phyloP scores from a whole-genome alignment of 23 tunicate genomes.

The Oikopleura vanhoeffeni region DNA sequence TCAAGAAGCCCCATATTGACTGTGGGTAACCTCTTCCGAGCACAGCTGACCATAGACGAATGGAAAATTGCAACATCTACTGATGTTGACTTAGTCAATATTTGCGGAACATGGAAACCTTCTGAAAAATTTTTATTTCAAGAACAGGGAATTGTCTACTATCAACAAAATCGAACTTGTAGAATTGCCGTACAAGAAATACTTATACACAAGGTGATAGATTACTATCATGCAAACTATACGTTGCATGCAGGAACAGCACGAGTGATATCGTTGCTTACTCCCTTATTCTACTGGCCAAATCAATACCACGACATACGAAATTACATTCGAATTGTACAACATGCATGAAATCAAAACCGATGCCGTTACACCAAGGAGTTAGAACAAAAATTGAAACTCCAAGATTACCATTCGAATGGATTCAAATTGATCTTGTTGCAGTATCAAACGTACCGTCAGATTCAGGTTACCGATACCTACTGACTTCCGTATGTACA shows the following conservation, averaged over 20 bases:
- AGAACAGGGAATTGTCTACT: background rate
- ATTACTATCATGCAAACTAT: background rate
- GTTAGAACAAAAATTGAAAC: background rate
- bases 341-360: background rate
- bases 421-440: background rate
- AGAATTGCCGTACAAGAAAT: background rate
- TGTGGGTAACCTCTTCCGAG: background rate
- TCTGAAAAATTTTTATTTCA: background rate
- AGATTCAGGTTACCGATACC: background rate
- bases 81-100: background rate
- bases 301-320: background rate
- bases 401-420: background rate
- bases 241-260: background rate
- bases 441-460: background rate
- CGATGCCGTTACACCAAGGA: background rate
- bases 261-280: background rate
- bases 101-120: background rate
- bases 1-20: background rate
- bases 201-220: background rate
- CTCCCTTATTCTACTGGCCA: background rate
- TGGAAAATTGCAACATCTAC: background rate
- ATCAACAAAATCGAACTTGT: background rate
- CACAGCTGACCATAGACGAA: background rate
- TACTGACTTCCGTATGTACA: background rate
- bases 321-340: background rate